Conservation (phyloP, 2,113 vertebrate species). For the Echinops telfairi region DNA sequence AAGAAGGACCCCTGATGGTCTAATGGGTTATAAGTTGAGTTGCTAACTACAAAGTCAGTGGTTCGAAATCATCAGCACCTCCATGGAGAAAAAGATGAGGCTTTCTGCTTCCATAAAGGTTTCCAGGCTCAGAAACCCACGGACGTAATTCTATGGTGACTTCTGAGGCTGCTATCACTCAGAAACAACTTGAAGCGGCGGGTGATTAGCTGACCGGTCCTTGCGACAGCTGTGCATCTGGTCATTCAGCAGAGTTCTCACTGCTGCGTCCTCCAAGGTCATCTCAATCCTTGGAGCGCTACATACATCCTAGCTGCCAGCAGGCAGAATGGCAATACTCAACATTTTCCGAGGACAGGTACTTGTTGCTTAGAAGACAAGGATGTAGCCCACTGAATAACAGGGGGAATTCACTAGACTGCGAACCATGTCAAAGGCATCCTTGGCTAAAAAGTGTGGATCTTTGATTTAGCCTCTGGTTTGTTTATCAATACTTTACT, state of each 20-base stretch:
- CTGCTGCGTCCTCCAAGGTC: too few relatives aligned
- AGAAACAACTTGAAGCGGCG: too few relatives aligned
- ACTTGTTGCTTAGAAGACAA: neutral
- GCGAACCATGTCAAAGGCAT: neutral
- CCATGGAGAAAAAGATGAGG: too few relatives aligned
- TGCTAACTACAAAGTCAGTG: neutral
- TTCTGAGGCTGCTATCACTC: too few relatives aligned
- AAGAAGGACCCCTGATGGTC: too few relatives aligned
- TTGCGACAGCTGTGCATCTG: neutral
- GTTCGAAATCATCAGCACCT: too few relatives aligned
- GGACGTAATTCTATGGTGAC: too few relatives aligned
- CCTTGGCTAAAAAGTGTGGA: neutral
- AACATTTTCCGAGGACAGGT: neutral
- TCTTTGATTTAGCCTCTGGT: neutral
- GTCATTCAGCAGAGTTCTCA: accelerated
- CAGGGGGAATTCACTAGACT: neutral
- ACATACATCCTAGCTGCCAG: neutral
- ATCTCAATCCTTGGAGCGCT: neutral
- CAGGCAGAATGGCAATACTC: neutral
- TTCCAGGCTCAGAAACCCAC: too few relatives aligned
- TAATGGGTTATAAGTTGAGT: too few relatives aligned
- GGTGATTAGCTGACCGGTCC: too few relatives aligned
- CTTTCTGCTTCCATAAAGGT: too few relatives aligned
- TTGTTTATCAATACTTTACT: neutral
- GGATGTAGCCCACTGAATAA: accelerated